Percentiles rank a stretch among this genome's conserved stretches.
Evolutionary conservation across 2,888 invertebrate species (phyloP).

Genomic region (Mimas tiliae): DNA sequence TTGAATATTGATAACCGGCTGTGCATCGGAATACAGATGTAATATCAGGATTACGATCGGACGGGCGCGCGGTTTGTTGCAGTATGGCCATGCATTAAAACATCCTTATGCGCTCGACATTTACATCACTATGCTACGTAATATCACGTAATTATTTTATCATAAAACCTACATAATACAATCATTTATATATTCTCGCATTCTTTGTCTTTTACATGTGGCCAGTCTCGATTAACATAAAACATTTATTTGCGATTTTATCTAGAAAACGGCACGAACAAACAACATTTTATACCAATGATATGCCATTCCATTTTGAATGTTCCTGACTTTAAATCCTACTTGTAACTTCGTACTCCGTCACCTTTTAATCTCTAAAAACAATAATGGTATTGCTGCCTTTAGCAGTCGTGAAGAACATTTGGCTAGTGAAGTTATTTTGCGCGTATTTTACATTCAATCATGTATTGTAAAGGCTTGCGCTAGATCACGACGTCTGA

Average conservation of each 20-base stretch:
- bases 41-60: slow-evolving; percentile 44
- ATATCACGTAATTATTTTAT: slow-evolving; percentile 19
- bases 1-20: slow-evolving; percentile 65
- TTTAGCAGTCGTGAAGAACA: too few species aligned
- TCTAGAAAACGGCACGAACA: slow-evolving; percentile 1
- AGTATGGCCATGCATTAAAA: slow-evolving; percentile 25
- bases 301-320: background rate
- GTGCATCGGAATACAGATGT: slow-evolving; percentile 59
- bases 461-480: too few species aligned
- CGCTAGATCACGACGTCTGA: too few species aligned
- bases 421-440: too few species aligned
- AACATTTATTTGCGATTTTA: slow-evolving; percentile 9
- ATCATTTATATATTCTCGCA: slow-evolving; percentile 11
- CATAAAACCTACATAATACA: background rate
- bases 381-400: background rate
- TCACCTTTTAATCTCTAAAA: background rate
- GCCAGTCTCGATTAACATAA: slow-evolving; percentile 13
- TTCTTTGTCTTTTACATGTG: slow-evolving; percentile 12
- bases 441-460: too few species aligned
- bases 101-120: slow-evolving; percentile 21
- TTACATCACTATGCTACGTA: slow-evolving; percentile 17
- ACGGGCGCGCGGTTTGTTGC: slow-evolving; percentile 33
- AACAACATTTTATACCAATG: background rate
- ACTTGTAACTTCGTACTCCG: background rate
- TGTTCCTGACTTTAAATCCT: background rate